These are phyloP conservation scores for Chelonia mydas DNA, from an alignment of 2,797 vertebrate genomes.

Conservation along the genomic window DNA sequence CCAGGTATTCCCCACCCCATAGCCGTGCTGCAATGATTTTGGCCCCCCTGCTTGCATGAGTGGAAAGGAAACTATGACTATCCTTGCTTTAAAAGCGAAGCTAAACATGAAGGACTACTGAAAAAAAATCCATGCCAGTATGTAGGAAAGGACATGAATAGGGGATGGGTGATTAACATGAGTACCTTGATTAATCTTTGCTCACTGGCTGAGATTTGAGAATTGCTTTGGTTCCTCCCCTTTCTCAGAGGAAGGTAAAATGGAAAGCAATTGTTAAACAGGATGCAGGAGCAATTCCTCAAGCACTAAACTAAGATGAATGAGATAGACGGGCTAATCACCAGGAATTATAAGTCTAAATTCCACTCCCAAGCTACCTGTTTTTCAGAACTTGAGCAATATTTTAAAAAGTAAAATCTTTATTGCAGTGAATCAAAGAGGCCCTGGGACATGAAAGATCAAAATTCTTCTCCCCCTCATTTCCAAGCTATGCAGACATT, in stretches of 20 bases:
- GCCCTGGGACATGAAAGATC: fast-evolving
- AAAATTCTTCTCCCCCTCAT: not conserved
- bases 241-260: not conserved
- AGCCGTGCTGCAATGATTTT: not conserved
- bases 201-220: not conserved
- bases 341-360: not conserved
- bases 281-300: not conserved
- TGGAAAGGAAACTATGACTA: not conserved
- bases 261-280: not conserved
- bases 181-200: not conserved
- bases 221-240: not conserved
- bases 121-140: not conserved
- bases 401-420: not conserved
- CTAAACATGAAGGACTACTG: fast-evolving
- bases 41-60: not conserved
- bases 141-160: not conserved
- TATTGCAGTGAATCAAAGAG: not conserved
- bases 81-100: not conserved
- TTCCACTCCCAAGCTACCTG: not conserved
- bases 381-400: not conserved
- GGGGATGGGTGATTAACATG: not conserved
- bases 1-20: fast-evolving
- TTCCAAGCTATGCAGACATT: not conserved
- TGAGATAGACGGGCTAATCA: not conserved
- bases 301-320: not conserved